phyloP scores from a whole-genome alignment of 2,888 invertebrate genomes.

The Andricus curvator region DNA sequence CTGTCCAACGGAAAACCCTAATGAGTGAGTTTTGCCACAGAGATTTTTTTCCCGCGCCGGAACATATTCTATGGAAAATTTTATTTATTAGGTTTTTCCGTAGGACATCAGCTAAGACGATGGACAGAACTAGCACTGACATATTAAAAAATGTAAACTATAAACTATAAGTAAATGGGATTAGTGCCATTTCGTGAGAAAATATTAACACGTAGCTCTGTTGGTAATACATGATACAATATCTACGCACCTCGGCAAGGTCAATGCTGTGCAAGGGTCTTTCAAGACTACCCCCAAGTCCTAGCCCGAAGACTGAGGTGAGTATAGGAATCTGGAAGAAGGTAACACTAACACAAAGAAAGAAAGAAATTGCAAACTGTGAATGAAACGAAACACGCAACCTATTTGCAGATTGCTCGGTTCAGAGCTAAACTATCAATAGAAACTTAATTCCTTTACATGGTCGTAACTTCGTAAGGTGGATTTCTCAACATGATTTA shows the following conservation, averaged over 20 bases:
- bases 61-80: too few species aligned
- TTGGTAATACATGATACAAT: slow-evolving; percentile 79
- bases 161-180: slow-evolving; percentile 77
- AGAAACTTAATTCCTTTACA: slow-evolving; percentile 25
- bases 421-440: slow-evolving; percentile 25
- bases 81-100: too few species aligned
- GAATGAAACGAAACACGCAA: slow-evolving; percentile 43
- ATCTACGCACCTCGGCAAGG: slow-evolving; percentile 78
- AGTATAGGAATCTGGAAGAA: slow-evolving; percentile 76
- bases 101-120: not conserved
- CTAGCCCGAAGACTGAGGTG: slow-evolving; percentile 77
- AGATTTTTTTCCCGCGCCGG: too few species aligned
- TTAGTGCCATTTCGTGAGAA: slow-evolving; percentile 77
- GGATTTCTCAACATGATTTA: slow-evolving; percentile 3
- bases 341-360: slow-evolving; percentile 74
- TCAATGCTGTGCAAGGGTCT: slow-evolving; percentile 79
- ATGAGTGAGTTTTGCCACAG: too few species aligned
- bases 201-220: slow-evolving; percentile 79
- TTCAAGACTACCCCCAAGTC: slow-evolving; percentile 78
- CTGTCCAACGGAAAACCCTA: too few species aligned
- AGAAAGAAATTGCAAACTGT: slow-evolving; percentile 56
- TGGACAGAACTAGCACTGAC: slow-evolving; percentile 51
- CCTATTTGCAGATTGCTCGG: not conserved
- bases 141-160: slow-evolving; percentile 65
- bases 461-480: slow-evolving; percentile 9